Evolutionary conservation across 2,888 invertebrate species (phyloP).

Genomic region (Heliconius charithonia): DNA sequence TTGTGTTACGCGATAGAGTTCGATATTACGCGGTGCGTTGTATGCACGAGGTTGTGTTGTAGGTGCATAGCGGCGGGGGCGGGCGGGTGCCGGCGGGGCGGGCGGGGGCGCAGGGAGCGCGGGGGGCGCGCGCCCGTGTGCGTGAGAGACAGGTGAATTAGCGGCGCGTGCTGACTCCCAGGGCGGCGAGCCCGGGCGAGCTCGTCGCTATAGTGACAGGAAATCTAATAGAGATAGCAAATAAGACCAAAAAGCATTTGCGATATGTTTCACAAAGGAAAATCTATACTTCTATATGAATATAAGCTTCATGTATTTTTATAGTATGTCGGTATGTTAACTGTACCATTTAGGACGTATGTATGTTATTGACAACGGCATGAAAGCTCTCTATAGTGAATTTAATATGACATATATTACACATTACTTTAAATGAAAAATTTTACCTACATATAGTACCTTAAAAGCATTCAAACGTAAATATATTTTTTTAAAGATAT

Average conservation of each 20-base stretch:
- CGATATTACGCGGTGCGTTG: constrained; percentile 51
- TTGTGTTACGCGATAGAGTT: constrained; percentile 59
- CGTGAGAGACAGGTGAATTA: constrained; percentile 70
- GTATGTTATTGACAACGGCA: background rate
- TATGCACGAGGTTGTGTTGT: constrained; percentile 61
- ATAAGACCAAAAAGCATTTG: constrained; percentile 54
- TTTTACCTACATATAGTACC: no score
- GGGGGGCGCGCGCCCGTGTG: constrained; percentile 59
- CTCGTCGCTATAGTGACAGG: constrained; percentile 71
- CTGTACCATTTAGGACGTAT: background rate
- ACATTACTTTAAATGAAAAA: no score
- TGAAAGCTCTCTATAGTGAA: background rate
- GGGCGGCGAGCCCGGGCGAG: constrained; percentile 66
- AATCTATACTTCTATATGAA: constrained; percentile 12
- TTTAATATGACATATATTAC: background rate
- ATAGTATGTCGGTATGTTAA: background rate
- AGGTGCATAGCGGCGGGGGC: constrained; percentile 64
- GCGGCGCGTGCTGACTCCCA: constrained; percentile 61
- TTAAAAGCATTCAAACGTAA: background rate
- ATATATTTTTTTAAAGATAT: background rate
- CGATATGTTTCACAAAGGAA: constrained; percentile 34
- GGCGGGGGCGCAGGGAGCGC: constrained; percentile 37
- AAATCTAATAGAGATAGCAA: constrained; percentile 65
- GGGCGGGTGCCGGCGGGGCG: constrained; percentile 30
- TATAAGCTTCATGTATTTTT: background rate